Evolutionary conservation across 2,797 vertebrate genomes (phyloP).

Genomic region (Telmatherina bonti): DNA sequence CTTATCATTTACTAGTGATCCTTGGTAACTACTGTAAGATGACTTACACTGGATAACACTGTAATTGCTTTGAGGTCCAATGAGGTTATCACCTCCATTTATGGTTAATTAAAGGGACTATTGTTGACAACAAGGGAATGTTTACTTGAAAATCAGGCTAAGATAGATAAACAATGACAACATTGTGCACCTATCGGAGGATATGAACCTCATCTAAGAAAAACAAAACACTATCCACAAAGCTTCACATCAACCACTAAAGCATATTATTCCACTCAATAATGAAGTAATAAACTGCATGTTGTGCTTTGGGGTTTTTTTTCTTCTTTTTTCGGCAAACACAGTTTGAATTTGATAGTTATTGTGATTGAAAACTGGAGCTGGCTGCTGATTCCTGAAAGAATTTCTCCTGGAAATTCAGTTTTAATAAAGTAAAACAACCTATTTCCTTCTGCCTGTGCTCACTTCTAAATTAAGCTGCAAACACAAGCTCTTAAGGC

Average conservation of each 20-base stretch:
- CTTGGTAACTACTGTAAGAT: constrained; percentile 73
- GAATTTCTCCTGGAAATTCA: constrained; percentile 36
- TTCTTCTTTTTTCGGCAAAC: constrained; percentile 2
- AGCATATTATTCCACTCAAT: constrained; percentile 26
- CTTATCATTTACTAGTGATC: constrained; percentile 75
- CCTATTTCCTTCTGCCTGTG: constrained; percentile 20
- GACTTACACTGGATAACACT: constrained; percentile 68
- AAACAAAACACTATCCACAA: constrained; percentile 25
- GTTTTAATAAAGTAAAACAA: constrained; percentile 40
- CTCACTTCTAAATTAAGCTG: constrained; percentile 40
- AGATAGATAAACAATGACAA: constrained; percentile 46
- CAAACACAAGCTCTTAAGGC: constrained; percentile 42
- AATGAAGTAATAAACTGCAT: constrained; percentile 28
- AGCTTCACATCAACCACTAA: constrained; percentile 1
- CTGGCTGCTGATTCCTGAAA: constrained; percentile 38
- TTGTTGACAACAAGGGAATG: constrained; percentile 46
- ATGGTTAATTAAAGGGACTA: constrained; percentile 67
- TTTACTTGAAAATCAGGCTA: constrained; percentile 49
- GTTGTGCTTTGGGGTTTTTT: not conserved
- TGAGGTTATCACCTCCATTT: constrained; percentile 64
- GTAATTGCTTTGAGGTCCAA: constrained; percentile 59
- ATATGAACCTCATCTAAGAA: constrained; percentile 31
- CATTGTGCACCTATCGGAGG: constrained; percentile 12
- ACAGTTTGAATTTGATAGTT: constrained; percentile 28
- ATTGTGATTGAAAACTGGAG: constrained; percentile 28